Percentiles rank a stretch among this genome's conserved stretches.
Evolutionary conservation across 2,797 vertebrate species (phyloP).

Genomic region (Alauda arvensis): DNA sequence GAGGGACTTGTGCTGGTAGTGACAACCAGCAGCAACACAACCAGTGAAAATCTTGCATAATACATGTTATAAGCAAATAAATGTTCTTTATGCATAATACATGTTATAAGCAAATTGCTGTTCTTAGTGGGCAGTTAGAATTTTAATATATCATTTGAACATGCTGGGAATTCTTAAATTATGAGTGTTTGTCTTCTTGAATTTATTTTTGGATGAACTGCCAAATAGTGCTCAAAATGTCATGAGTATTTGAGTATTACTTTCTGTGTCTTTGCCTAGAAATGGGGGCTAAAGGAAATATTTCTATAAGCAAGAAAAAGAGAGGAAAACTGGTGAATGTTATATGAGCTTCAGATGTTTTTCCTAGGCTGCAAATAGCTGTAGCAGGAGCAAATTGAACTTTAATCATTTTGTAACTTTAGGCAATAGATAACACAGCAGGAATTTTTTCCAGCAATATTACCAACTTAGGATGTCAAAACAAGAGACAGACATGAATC

Average conservation of each 20-base stretch:
- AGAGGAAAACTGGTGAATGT: background rate
- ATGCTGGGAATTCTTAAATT: background rate
- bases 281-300: background rate
- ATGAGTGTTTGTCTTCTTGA: background rate
- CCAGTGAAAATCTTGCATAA: background rate
- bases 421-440: background rate
- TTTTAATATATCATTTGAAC: background rate
- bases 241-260: background rate
- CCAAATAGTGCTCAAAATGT: background rate
- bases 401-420: slow-evolving; percentile 18
- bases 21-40: background rate
- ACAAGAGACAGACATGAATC: background rate
- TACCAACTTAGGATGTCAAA: background rate
- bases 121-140: background rate
- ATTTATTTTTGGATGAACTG: background rate
- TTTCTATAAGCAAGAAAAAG: background rate
- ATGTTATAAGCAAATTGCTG: background rate
- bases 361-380: background rate
- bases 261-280: background rate
- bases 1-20: background rate
- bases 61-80: background rate
- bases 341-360: background rate
- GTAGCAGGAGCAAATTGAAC: slow-evolving; percentile 6
- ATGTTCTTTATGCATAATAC: background rate
- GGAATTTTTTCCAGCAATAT: background rate